A percentile compares a stretch with the other conserved stretches of the same genome.
These are phyloP conservation scores for Actenoides lindsayi DNA, from an alignment of 2,113 vertebrate genomes.

Conservation along the genomic window DNA sequence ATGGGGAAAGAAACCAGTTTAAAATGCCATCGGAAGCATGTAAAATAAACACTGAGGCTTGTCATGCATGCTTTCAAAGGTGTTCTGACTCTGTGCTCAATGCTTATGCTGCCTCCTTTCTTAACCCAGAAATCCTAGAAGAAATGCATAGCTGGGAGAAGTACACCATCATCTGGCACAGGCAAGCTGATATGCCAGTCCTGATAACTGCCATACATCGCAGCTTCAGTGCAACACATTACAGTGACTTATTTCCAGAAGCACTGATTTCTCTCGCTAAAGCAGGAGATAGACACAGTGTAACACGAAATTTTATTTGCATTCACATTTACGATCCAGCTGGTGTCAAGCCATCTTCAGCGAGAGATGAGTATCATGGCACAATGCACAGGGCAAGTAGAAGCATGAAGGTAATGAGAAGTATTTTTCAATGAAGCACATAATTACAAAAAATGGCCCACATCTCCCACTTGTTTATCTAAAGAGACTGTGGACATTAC, in stretches of 20 bases:
- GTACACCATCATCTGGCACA: neutral
- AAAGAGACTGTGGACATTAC: neutral
- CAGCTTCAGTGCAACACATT: neutral
- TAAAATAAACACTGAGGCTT: neutral
- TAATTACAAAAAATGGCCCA: rapidly evolving
- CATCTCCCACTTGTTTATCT: neutral
- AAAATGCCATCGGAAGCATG: neutral
- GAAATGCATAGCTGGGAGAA: neutral
- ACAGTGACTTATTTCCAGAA: neutral
- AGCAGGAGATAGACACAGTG: neutral
- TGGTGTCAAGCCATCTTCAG: neutral
- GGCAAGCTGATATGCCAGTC: neutral
- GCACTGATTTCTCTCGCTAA: neutral
- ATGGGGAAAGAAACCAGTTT: neutral
- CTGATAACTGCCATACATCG: neutral
- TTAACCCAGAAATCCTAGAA: neutral
- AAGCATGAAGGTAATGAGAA: neutral
- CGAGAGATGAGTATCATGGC: neutral
- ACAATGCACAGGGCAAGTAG: neutral
- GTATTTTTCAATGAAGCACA: neutral
- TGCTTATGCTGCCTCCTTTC: neutral
- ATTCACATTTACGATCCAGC: neutral
- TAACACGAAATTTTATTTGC: neutral
- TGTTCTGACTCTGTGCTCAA: neutral
- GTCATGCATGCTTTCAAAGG: neutral